Evolutionary conservation across 2,888 invertebrate species (phyloP), one percentile per base, ranked within the genome.

Genomic region (Oligia latruncula): DNA sequence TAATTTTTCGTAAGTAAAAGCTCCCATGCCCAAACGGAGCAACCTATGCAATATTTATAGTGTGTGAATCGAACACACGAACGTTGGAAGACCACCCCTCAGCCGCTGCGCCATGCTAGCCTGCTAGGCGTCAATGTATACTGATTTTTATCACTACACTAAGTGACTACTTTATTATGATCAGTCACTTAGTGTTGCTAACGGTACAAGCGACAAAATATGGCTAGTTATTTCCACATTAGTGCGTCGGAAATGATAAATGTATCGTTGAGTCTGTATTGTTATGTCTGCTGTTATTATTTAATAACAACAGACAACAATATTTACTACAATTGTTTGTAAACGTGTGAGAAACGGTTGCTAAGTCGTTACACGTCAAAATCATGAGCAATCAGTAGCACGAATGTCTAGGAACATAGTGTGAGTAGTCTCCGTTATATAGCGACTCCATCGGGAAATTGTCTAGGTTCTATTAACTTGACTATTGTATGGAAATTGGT

Each of bases 151-250:
- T 70, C 60, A 71, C 35, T 20, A 1, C 43, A 49, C 0, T 65
- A 55, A 20, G 23, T 17, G 52, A 67, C 60, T 60, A 29, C 29
- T 29, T 29, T 29, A 35, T 62, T 43, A 58, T 60, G 65, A 81
- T 66, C n/a, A 58, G 35, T 49, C 52, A 52, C 35, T 40, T 13
- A 58, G 29, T 23, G 23, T 49, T 73, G 64, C 23, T 43, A 49
- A 64, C 35, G 58, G 62, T 29, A 62, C 43, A 40, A 52, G 40
- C 67, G 40, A 76, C 46, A 29, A 77, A 17, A 46, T 15, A 46
- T 40, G 15, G 35, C 58, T 81, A 46, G 64, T 76, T 83, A 83
- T 76, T 52, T 68, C 29, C 62, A 64, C 85, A 85, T 76, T 70
- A 80, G 71, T 64, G 29, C 68, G 40, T 55, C 46, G 15, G 15